These are phyloP conservation scores for Delphinus delphis DNA, from an alignment of 2,113 vertebrate species.

Conservation along the genomic window DNA sequence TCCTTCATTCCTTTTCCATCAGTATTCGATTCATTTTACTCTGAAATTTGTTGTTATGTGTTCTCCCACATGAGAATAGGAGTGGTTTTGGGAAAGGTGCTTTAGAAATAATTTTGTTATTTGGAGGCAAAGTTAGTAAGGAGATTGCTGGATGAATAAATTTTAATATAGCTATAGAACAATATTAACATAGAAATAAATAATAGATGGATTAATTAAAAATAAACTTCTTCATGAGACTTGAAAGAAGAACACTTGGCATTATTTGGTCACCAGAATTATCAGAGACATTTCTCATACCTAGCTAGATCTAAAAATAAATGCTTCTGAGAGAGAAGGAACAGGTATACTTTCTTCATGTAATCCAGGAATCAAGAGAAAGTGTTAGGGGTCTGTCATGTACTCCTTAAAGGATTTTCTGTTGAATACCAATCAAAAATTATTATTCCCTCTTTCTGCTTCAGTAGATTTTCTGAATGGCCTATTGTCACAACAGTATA, in stretches of 20 bases:
- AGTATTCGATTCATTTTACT: constrained; percentile 37
- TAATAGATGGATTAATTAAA: constrained; percentile 4
- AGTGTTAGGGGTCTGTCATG: not conserved
- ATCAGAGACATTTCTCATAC: constrained; percentile 25
- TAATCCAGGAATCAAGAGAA: not conserved
- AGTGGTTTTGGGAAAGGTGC: not conserved
- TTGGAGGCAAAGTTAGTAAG: not conserved
- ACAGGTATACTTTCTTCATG: not conserved
- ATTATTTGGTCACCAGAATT: not conserved
- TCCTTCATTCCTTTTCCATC: not conserved
- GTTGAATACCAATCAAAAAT: constrained; percentile 21
- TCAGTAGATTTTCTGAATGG: not conserved
- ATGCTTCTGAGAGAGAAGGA: not conserved
- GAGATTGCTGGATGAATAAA: not conserved
- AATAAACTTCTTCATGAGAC: not conserved
- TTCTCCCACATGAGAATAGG: not conserved
- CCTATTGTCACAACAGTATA: not conserved
- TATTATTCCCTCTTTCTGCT: not conserved
- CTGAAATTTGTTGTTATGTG: not conserved
- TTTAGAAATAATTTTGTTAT: not conserved
- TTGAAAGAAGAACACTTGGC: not conserved
- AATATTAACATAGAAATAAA: not conserved
- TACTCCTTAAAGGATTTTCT: constrained; percentile 1
- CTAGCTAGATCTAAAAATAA: constrained; percentile 1
- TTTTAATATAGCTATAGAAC: not conserved